Conservation (phyloP, 2,113 vertebrate species). For the Chaetodon trifascialis region DNA sequence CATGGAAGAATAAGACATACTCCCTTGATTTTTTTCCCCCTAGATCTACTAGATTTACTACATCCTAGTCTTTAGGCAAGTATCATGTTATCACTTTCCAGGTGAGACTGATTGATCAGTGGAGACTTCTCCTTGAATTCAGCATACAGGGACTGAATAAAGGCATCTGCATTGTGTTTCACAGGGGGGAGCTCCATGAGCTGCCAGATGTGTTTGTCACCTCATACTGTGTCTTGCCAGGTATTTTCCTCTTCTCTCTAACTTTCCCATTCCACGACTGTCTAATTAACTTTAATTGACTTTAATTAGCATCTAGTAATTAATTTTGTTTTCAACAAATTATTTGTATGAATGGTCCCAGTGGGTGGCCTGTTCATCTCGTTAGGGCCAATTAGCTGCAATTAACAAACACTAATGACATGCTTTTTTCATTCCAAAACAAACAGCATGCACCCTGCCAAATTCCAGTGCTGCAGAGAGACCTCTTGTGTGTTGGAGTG, state of each 20-base stretch:
- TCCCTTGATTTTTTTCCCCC: neutral
- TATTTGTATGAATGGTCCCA: conserved; percentile 97
- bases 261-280: conserved; percentile 64
- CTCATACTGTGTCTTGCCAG: conserved; percentile 38
- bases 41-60: no score
- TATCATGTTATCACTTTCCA: neutral
- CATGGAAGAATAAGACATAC: neutral
- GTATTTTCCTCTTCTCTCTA: conserved; percentile 62
- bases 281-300: conserved; percentile 75
- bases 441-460: conserved; percentile 81
- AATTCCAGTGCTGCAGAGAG: conserved; percentile 70
- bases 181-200: conserved; percentile 14
- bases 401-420: conserved; percentile 99
- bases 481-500: conserved; percentile 68
- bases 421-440: conserved; percentile 87
- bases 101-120: neutral
- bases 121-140: neutral
- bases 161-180: neutral
- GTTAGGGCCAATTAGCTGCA: conserved; percentile 99
- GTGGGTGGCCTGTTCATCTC: conserved; percentile 99
- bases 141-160: neutral
- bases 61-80: neutral
- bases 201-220: conserved; percentile 38
- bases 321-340: conserved; percentile 99
- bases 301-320: conserved; percentile 99